Base-by-base conservation (phyloP, 2,888 invertebrate genomes). In the Ptychoptera contaminata region DNA sequence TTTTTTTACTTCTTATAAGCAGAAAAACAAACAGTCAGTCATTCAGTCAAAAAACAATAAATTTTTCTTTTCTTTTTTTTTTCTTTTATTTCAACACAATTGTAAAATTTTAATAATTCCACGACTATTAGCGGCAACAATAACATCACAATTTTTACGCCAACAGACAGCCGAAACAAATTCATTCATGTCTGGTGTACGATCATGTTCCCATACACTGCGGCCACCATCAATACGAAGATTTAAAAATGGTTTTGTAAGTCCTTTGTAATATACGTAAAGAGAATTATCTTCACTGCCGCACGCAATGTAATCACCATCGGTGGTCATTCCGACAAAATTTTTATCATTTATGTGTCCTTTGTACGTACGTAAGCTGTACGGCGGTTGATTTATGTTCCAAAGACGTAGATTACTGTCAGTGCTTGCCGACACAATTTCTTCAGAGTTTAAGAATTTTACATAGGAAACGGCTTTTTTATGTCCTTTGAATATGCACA, bases 101-200 rank as follows among this genome's bases (percentile, higher is more conserved):
- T 86, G 84, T 46, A 87, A 65, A 57, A 92, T 82, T 67, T 92
- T 92, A 55, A 93, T 90, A 53, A 83, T 82, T 42, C 93, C 93
- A 67, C 91, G 90, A 61, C 90, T 91, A 67, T 93, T 93, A 43
- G 92, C 93, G 39, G 92, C 91, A 12, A 93, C 79, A 23, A 91
- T 79, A 48, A 87, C 83, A 62, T 83, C 82, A 16, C 84, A 81
- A 53, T 79, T 76, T 62, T 83, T 79, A 50, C 85, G 74, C 92
- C 93, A 94, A 59, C 91, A 91, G 7, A 94, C 92, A 1, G 93
- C 93, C 11, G 92, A 92, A 41, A 94, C 92, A 69, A 93, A 93
- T 67, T 93, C 92, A 52, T 82, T 84, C 2, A 82, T 76, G 59
- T 90, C 90, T 55, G 88, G 47, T 5, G 40, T 43, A 30, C 50